Evolutionary conservation across 35 echinoderm and acorn worm genomes (phyloP).

Genomic region (Apostichopus parvimensis): DNA sequence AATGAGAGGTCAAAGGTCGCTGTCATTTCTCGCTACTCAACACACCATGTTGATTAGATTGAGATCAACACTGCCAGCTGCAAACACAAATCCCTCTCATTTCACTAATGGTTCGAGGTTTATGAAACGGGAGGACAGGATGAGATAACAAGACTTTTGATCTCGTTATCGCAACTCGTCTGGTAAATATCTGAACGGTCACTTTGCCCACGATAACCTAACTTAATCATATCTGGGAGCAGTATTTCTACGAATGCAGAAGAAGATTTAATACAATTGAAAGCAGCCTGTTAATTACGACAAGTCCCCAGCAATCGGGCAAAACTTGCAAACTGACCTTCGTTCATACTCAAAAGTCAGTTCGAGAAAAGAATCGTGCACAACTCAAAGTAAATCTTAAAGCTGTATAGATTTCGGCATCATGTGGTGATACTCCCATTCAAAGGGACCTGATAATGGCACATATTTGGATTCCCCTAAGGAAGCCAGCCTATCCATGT

Average conservation of each 20-base stretch:
- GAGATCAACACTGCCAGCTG: not conserved
- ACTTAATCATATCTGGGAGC: not conserved
- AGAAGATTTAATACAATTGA: not conserved
- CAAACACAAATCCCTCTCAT: conserved; percentile 36
- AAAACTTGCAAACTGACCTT: not conserved
- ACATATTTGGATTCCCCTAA: no score
- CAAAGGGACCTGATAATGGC: no score
- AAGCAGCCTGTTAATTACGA: not conserved
- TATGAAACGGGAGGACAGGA: not conserved
- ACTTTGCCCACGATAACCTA: not conserved
- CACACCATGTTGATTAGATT: not conserved
- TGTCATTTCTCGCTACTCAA: not conserved
- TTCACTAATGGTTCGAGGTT: conserved; percentile 28
- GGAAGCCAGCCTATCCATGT: no score
- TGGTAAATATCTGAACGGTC: conserved; percentile 24
- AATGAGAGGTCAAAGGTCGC: not conserved
- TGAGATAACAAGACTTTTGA: conserved; percentile 17
- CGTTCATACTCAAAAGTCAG: not conserved
- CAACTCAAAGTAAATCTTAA: no score
- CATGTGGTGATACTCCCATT: no score
- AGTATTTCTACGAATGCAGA: not conserved
- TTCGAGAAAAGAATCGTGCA: not conserved
- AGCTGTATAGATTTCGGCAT: no score
- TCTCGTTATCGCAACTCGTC: conserved; percentile 9
- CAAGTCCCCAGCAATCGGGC: not conserved